Evolutionary conservation across 2,888 invertebrate species (phyloP).

Genomic region (Drosophila borealis): DNA sequence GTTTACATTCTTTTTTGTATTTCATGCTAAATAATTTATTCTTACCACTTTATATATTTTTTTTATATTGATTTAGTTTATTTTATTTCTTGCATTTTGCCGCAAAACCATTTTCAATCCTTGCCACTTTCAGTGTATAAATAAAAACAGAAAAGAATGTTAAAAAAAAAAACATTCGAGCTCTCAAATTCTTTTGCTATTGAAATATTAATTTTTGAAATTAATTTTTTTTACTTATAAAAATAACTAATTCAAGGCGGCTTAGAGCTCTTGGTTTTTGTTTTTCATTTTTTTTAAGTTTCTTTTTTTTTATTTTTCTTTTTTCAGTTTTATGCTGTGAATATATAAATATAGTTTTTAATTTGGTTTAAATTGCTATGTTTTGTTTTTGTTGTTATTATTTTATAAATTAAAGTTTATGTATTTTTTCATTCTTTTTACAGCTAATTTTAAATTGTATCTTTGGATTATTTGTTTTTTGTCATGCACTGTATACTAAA

Average conservation of each 20-base stretch:
- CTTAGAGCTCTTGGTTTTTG: slow-evolving; percentile 77
- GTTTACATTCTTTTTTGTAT: slow-evolving; percentile 43
- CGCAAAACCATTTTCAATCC: slow-evolving; percentile 42
- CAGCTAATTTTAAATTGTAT: slow-evolving; percentile 68
- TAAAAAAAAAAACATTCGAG: slow-evolving; percentile 29
- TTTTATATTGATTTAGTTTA: slow-evolving; percentile 30
- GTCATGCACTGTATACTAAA: slow-evolving; percentile 65
- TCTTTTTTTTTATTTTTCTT: slow-evolving; percentile 12
- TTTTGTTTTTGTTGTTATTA: slow-evolving; percentile 45
- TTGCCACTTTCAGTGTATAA: slow-evolving; percentile 66
- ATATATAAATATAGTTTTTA: slow-evolving; percentile 57
- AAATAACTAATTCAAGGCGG: slow-evolving; percentile 80
- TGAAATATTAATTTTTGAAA: slow-evolving; percentile 65
- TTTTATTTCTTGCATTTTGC: slow-evolving; percentile 37
- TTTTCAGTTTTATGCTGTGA: slow-evolving; percentile 31
- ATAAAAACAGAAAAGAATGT: slow-evolving; percentile 38
- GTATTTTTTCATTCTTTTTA: slow-evolving; percentile 70
- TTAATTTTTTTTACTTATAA: slow-evolving; percentile 63
- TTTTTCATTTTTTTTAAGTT: slow-evolving; percentile 33
- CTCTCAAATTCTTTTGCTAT: slow-evolving; percentile 47
- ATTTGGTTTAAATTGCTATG: slow-evolving; percentile 63
- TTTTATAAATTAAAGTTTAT: slow-evolving; percentile 61
- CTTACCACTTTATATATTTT: slow-evolving; percentile 4
- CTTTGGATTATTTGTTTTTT: slow-evolving; percentile 64
- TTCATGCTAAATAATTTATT: slow-evolving; percentile 43